A percentile compares a stretch with the other conserved stretches of the same genome.
phyloP scores from a whole-genome alignment of 2,797 vertebrate genomes.

The Buceros bicornis region DNA sequence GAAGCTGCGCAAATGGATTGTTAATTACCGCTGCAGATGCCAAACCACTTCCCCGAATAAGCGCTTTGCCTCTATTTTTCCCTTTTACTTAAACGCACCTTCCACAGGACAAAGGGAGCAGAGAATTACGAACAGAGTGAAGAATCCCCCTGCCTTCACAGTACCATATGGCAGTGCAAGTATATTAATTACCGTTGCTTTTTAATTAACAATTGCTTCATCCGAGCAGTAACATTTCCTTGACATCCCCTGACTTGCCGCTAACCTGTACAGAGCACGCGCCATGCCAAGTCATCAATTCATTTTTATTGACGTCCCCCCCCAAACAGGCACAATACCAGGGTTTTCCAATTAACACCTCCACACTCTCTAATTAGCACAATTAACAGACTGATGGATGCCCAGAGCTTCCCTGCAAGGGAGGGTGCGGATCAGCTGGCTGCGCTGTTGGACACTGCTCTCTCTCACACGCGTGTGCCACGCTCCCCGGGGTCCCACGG shows the following conservation, averaged over 20 bases:
- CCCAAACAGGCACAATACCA: conserved; percentile 77
- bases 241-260: conserved; percentile 71
- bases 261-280: conserved; percentile 52
- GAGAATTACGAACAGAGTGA: background rate
- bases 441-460: conserved; percentile 12
- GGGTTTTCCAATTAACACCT: conserved; percentile 93
- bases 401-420: conserved; percentile 62
- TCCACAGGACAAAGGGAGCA: conserved; percentile 32
- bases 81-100: conserved; percentile 15
- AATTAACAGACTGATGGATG: conserved; percentile 85
- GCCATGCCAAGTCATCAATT: conserved; percentile 78
- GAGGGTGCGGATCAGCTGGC: background rate
- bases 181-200: conserved; percentile 80
- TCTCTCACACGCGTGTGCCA: background rate
- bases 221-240: conserved; percentile 78
- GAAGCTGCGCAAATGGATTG: background rate
- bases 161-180: conserved; percentile 76
- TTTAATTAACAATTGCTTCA: conserved; percentile 83
- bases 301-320: conserved; percentile 78
- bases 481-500: accelerated
- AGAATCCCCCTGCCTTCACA: conserved; percentile 71
- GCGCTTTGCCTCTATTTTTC: background rate
- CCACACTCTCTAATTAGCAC: conserved; percentile 90
- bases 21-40: conserved; percentile 31
- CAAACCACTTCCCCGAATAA: background rate